These are phyloP conservation scores for Pemphigus obesinymphae DNA, from an alignment of 1,140 invertebrate genomes.

Conservation along the genomic window DNA sequence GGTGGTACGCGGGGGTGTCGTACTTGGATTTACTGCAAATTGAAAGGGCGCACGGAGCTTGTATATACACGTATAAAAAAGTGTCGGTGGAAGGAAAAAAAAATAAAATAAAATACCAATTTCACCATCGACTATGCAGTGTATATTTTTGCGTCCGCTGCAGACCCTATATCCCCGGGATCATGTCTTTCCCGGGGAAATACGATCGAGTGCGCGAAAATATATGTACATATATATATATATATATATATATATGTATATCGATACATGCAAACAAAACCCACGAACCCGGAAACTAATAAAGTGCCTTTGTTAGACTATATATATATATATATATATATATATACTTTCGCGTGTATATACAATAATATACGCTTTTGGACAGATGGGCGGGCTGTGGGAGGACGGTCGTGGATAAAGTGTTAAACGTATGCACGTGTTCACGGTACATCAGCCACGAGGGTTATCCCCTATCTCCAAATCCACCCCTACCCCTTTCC, in stretches of 20 bases:
- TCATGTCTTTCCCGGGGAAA: background rate
- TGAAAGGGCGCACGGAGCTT: background rate
- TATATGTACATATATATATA: background rate
- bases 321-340: background rate
- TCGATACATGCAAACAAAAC: background rate
- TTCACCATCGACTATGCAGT: background rate
- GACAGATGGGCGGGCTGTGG: background rate
- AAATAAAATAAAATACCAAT: background rate
- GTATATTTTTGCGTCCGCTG: background rate
- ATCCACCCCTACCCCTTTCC: background rate
- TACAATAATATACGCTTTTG: background rate
- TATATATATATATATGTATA: no score
- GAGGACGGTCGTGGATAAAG: background rate
- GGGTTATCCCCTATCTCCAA: no score
- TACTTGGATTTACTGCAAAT: constrained; percentile 29
- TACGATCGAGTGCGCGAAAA: background rate
- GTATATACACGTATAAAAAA: background rate
- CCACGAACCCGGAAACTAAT: constrained; percentile 3
- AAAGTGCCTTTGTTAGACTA: background rate
- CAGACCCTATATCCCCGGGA: no score
- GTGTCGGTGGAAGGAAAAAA: background rate
- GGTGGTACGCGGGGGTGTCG: no score
- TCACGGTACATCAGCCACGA: constrained; percentile 18
- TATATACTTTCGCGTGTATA: background rate
- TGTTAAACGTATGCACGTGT: constrained; percentile 14